These are phyloP conservation scores for Hippocampus zosterae DNA, from an alignment of 2,113 vertebrate species.

Conservation along the genomic window DNA sequence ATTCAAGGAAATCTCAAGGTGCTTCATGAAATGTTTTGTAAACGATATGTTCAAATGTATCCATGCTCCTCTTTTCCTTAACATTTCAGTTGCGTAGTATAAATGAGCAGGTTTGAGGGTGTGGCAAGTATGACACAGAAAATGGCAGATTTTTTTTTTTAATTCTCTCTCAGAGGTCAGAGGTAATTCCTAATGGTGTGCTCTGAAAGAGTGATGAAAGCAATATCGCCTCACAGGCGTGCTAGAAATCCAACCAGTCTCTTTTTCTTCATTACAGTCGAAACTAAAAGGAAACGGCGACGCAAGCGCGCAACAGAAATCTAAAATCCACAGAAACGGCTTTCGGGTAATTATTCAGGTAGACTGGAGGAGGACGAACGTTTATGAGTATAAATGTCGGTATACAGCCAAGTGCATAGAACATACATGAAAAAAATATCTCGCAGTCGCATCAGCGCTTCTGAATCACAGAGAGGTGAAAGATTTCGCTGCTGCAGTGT, in stretches of 20 bases:
- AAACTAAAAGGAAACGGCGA: conserved; percentile 23
- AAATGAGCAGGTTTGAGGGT: conserved; percentile 18
- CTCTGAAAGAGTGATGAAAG: conserved; percentile 23
- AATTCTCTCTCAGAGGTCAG: conserved; percentile 45
- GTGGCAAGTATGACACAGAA: not conserved
- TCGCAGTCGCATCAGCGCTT: not conserved
- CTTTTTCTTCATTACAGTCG: conserved; percentile 40
- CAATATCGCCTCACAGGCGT: conserved; percentile 41
- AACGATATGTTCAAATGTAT: not conserved
- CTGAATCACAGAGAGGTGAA: not conserved
- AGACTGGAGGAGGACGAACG: conserved; percentile 28
- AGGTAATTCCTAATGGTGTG: conserved; percentile 49
- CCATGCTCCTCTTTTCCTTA: not conserved
- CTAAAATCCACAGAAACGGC: conserved; percentile 42
- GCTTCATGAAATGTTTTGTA: too few species aligned
- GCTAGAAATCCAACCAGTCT: conserved; percentile 38
- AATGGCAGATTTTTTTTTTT: conserved; percentile 19
- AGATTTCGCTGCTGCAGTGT: not conserved
- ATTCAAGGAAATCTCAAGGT: too few species aligned
- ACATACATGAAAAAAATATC: not conserved
- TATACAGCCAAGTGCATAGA: conserved; percentile 12
- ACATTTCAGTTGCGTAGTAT: not conserved
- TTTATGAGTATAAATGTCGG: too few species aligned
- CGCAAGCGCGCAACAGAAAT: conserved; percentile 42
- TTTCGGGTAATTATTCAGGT: conserved; percentile 52